Base-by-base conservation (phyloP, 2,113 vertebrate genomes). In the Cyprinodon brontotheroides region DNA sequence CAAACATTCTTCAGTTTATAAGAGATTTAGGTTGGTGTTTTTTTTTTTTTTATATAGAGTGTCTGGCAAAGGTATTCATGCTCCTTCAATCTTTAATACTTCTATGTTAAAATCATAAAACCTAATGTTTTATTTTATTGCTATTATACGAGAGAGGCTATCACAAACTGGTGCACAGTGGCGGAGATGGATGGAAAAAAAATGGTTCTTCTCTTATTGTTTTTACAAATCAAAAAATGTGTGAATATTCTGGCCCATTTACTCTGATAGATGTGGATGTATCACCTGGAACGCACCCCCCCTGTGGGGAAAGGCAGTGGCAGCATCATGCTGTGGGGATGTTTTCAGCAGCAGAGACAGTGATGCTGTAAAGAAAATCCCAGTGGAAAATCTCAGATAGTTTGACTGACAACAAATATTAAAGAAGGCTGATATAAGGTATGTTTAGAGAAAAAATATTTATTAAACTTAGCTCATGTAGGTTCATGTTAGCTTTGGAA, bases 331-430 rank as follows among this genome's bases (percentile, higher is more conserved):
- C 29, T 29, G 29, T 29, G 29, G 29, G 29, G 29, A 29, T 29
- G 29, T 29, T 29, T 29, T 29, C 29, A 29, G 29, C 29, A 29
- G 29, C 29, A 29, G 29, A 29, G 29, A 29, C 29, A 29, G 29
- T 29, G 29, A 29, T 29, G 1, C 29, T 29, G 29, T 1, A 37
- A 62, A 65, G 53, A 61, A 68, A 77, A 62, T 69, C 60, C 70
- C 65, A 37, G 43, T 43, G 78, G 61, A 79, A 72, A 82, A 77
- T 15, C 70, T 11, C 40, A 13, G 1, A 29, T 3, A 15, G 6
- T 5, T 13, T 61, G 22, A 12, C 11, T 61, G 20, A 79, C 15
- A 50, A 50, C 29, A 29, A 41, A 9, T 41, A 41, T 41, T 41
- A 41, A 41, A 41, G 9, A 1, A 41, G 41, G 4, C 3, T 41